phyloP scores from a whole-genome alignment of 2,797 vertebrate species.

The Aplochiton taeniatus region DNA sequence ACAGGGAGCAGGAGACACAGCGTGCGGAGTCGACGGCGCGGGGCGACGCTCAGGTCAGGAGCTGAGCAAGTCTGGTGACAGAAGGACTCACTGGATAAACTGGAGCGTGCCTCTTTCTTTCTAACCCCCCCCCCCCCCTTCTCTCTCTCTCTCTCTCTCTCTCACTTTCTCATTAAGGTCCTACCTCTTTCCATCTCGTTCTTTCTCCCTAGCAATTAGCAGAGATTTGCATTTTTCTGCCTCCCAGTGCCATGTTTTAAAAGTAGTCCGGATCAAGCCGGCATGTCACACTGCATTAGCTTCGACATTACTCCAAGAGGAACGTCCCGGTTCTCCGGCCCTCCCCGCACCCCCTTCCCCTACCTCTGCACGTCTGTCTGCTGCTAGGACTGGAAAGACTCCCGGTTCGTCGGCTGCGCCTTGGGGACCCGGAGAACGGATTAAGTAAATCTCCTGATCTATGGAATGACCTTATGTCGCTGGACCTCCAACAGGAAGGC shows the following conservation, averaged over 20 bases:
- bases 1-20: slow-evolving; percentile 11
- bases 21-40: no score
- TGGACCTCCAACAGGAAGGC: slow-evolving; percentile 44
- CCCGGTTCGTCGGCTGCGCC: slow-evolving; percentile 49
- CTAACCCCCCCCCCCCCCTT: no score
- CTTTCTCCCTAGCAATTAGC: slow-evolving; percentile 58
- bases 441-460: slow-evolving; percentile 64
- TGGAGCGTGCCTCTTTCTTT: no score
- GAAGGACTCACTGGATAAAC: neutral
- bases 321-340: slow-evolving; percentile 48
- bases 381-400: slow-evolving; percentile 62
- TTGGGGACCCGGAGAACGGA: slow-evolving; percentile 45
- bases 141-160: no score
- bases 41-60: slow-evolving; percentile 47
- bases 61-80: slow-evolving; percentile 50
- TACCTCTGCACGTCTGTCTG: slow-evolving; percentile 68
- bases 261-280: slow-evolving; percentile 69
- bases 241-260: slow-evolving; percentile 57
- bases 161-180: no score
- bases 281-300: slow-evolving; percentile 62
- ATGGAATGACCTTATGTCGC: slow-evolving; percentile 49
- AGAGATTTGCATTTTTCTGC: slow-evolving; percentile 59
- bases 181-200: neutral
- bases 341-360: slow-evolving; percentile 49
- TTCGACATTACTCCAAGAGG: slow-evolving; percentile 44